Evolutionary conservation across 2,888 invertebrate genomes (phyloP).

Genomic region (Drosophila multiciliata): DNA sequence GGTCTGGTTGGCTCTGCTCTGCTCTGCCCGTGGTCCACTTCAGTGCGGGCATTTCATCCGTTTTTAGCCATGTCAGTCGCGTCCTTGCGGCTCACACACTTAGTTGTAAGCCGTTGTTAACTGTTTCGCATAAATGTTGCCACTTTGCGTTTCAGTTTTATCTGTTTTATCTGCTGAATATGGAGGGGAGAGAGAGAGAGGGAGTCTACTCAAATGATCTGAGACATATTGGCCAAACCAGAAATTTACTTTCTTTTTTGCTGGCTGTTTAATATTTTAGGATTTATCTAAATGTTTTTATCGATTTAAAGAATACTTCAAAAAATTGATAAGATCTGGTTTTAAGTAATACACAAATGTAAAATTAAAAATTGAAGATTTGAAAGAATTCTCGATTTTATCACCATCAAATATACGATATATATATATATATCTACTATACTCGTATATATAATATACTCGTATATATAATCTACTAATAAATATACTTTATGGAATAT

Average conservation of each 20-base stretch:
- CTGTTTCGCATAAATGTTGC: neutral
- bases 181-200: neutral
- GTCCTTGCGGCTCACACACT: neutral
- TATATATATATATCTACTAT: too few species aligned
- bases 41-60: slow-evolving; percentile 12
- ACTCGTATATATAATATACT: too few species aligned
- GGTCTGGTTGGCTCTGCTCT: too few species aligned
- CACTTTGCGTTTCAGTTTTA: neutral
- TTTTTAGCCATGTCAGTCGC: slow-evolving; percentile 14
- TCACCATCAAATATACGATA: neutral
- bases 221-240: neutral
- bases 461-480: too few species aligned
- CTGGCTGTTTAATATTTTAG: neutral
- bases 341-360: too few species aligned
- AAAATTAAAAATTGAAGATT: neutral
- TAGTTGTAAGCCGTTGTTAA: slow-evolving; percentile 1
- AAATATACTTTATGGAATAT: too few species aligned
- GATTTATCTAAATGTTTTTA: neutral
- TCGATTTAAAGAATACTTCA: neutral
- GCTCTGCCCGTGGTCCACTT: neutral
- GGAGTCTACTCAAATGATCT: neutral
- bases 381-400: neutral
- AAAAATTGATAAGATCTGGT: too few species aligned
- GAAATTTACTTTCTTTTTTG: neutral
- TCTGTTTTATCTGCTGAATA: neutral